Conservation (phyloP, 2,888 invertebrate species). For the Rosalia funebris region DNA sequence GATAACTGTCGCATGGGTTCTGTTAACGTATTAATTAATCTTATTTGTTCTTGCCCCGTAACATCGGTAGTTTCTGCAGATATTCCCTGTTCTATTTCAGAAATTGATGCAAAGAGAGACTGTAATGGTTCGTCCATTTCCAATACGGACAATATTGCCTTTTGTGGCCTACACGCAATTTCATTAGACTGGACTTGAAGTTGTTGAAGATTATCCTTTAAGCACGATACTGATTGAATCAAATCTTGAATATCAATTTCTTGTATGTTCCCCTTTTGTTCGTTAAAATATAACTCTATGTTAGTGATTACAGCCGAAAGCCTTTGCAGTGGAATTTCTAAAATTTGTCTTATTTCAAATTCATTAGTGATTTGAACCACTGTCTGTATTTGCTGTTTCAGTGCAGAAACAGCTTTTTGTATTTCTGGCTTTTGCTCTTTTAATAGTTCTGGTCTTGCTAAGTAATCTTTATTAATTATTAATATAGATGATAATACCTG, state of each 20-base stretch:
- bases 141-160: slow-evolving; percentile 30
- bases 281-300: too few species aligned
- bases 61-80: too few species aligned
- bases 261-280: too few species aligned
- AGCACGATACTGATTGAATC: background rate
- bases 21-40: slow-evolving; percentile 11
- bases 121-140: slow-evolving; percentile 33
- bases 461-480: too few species aligned
- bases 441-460: slow-evolving; percentile 29
- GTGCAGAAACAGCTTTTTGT: slow-evolving; percentile 31
- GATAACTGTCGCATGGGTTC: slow-evolving; percentile 27
- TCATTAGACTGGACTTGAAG: background rate
- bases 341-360: slow-evolving; percentile 18
- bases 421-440: slow-evolving; percentile 27
- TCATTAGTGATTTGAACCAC: slow-evolving; percentile 14
- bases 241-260: background rate
- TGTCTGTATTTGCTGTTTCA: slow-evolving; percentile 38
- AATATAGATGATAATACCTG: too few species aligned
- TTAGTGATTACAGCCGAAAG: slow-evolving; percentile 28
- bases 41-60: slow-evolving; percentile 18
- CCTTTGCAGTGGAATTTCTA: slow-evolving; percentile 29
- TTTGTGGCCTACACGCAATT: background rate
- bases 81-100: slow-evolving; percentile 15
- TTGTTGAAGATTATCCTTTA: background rate
- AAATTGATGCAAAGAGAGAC: slow-evolving; percentile 21